Evolutionary conservation across 2,113 vertebrate species (phyloP).

Genomic region (Alces alces): DNA sequence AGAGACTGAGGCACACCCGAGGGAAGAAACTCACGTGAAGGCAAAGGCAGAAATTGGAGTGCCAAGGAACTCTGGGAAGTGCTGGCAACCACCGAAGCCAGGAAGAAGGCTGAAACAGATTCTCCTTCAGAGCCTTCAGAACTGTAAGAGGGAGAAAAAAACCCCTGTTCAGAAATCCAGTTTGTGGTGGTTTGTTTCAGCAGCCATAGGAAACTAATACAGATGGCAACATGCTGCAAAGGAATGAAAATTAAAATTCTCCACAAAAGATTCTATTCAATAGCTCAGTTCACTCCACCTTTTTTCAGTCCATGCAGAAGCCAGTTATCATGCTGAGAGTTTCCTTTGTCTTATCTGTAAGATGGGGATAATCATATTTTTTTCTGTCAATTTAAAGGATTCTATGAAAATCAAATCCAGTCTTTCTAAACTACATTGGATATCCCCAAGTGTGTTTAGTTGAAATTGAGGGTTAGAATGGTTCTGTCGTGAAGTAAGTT

Average conservation of each 20-base stretch:
- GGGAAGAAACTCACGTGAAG: not conserved
- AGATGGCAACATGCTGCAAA: not conserved
- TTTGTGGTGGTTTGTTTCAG: not conserved
- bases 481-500: not conserved
- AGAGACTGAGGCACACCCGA: not conserved
- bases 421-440: not conserved
- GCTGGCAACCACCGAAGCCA: not conserved
- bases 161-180: not conserved
- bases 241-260: not conserved
- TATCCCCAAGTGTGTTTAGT: not conserved
- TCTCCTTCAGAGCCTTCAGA: not conserved
- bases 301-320: not conserved
- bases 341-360: not conserved
- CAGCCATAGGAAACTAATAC: not conserved
- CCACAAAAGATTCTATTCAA: not conserved
- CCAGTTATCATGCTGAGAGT: not conserved
- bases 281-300: not conserved
- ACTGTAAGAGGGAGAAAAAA: not conserved
- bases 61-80: not conserved
- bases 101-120: not conserved
- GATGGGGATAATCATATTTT: not conserved
- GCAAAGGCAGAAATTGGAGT: not conserved
- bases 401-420: not conserved
- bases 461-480: not conserved
- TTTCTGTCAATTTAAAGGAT: not conserved